Base-by-base conservation (phyloP, 64 coral and sea anemone species). In the Stylophora pistillata region DNA sequence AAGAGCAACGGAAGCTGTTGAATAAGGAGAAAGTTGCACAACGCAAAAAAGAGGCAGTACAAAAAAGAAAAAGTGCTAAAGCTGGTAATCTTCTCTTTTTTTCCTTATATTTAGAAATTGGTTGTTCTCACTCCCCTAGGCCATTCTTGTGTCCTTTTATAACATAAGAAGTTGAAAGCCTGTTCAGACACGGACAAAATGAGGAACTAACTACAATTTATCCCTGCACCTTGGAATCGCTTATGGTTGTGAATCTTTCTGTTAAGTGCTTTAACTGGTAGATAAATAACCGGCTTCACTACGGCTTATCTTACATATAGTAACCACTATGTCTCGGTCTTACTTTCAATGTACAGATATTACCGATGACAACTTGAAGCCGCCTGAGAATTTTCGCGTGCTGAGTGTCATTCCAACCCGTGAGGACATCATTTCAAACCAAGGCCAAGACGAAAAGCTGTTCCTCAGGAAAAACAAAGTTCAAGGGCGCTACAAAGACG, bases 371-470 rank as follows among this genome's bases (percentile, higher is more conserved):
- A 90, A 74, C 34, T 54, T 32, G 6, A 55, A 70, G 4, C 91
- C 91, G 23, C 85, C 85, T 0, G 91, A 92, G 11, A 73, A 92
- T 81, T 93, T 93, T 58, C 91, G 91, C 16, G 16, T 88, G 10
- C 17, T 93, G 66, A 82, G 85, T 76, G 55, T 93, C 25, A 80
- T 93, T 73, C 91, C 91, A 5, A 74, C 76, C 26, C 54, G 53
- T 29, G 55, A 62, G 14, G 91, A 93, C 53, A 88, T 93, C 60
- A 63, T 74, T 52, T 30, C n/a, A 26, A 20, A 20, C 0, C 62
- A 71, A 72, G 11, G 57, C 17, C 30, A n/a, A 11, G 64, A 78
- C 14, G 28, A 71, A 37, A 21, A 58, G 37, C 90, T 75, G 21
- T 88, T 62, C 30, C 54, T 88, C 10, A 78, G 77, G 34, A 71